Evolutionary conservation across 2,888 invertebrate species (phyloP), one percentile per base, ranked within the genome.

Genomic region (Conus canariensis): DNA sequence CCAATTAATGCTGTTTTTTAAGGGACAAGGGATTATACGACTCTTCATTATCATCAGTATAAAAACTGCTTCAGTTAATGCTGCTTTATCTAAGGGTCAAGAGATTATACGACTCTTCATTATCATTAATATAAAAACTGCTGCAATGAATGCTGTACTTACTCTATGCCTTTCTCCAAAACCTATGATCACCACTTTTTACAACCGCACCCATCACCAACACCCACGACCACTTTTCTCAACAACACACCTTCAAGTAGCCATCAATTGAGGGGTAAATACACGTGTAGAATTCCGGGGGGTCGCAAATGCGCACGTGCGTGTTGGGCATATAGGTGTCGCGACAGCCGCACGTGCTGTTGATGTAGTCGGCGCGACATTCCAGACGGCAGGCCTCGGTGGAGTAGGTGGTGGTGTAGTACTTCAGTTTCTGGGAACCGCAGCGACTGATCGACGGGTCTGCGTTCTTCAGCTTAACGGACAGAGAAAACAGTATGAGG

Each of bases 261-360:
- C 80, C 88, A 16, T 88, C 58, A 3, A 88, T 67, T 2, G 30
- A 85, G 59, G 90, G 91, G 58, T 82, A 88, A 67, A 88, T 56
- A 86, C 91, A 91, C 16, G 85, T 22, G 60, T 85, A 86, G 22
- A 90, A 82, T 64, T 88, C 88, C 6, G 87, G 88, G 22, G 91
- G 90, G 87, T 90, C 90, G 60, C 91, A 91, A 85, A 90, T 86
- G 56, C 86, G 86, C 58, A 86, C 80, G 88, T 91, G 80, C 22
- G 87, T 88, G 74, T 77, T 80, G 30, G 88, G 88, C 90, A 91
- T 91, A 74, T 85, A 90, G 59, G 88, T 14, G 64, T 88, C 88
- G 12, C 88, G 88, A 45, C 91, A 91, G 25, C 88, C 88, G 67
- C 91, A 91, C 67, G 83, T 85, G 77, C 25, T 12, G 59, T 80